A percentile compares a stretch with the other conserved stretches of the same genome.
phyloP scores from a whole-genome alignment of 1,140 invertebrate genomes.

The Drosophila lini region DNA sequence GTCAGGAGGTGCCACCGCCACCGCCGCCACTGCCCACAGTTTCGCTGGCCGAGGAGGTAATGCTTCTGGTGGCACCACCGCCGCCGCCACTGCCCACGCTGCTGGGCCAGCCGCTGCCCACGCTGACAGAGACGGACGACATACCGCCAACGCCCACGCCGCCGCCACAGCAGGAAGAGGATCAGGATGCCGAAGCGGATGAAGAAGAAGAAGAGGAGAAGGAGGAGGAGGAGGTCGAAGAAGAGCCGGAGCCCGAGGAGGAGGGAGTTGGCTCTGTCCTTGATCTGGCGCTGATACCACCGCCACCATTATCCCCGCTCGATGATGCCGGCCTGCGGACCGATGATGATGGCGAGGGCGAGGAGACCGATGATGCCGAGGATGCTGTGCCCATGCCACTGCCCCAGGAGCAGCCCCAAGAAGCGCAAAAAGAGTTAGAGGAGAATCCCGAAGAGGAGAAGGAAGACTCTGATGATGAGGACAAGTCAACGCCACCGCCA shows the following conservation, averaged over 20 bases:
- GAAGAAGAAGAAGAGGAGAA: not conserved
- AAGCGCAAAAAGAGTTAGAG: not conserved
- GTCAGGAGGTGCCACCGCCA: slow-evolving; percentile 24
- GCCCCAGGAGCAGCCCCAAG: slow-evolving; percentile 31
- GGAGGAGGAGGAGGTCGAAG: slow-evolving; percentile 14
- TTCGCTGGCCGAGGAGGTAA: slow-evolving; percentile 59
- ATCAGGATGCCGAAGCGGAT: slow-evolving; percentile 12
- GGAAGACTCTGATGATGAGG: slow-evolving; percentile 62
- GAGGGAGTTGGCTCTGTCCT: slow-evolving; percentile 59
- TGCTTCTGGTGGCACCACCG: slow-evolving; percentile 65
- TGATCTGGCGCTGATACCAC: slow-evolving; percentile 73
- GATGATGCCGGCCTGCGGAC: slow-evolving; percentile 63
- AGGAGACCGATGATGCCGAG: slow-evolving; percentile 64
- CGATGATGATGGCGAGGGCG: slow-evolving; percentile 68
- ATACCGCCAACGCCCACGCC: slow-evolving; percentile 80
- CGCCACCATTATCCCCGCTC: slow-evolving; percentile 71
- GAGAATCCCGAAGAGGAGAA: slow-evolving; percentile 20
- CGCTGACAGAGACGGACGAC: slow-evolving; percentile 76
- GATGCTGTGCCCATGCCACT: slow-evolving; percentile 26
- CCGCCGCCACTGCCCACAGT: slow-evolving; percentile 58
- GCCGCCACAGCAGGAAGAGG: slow-evolving; percentile 59
- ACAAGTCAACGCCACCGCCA: slow-evolving; percentile 76
- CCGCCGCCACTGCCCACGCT: slow-evolving; percentile 53
- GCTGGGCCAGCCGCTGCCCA: slow-evolving; percentile 67
- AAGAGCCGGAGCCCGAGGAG: slow-evolving; percentile 27